Evolutionary conservation across 2,888 invertebrate genomes (phyloP).

Genomic region (Andrena hattorfiana): DNA sequence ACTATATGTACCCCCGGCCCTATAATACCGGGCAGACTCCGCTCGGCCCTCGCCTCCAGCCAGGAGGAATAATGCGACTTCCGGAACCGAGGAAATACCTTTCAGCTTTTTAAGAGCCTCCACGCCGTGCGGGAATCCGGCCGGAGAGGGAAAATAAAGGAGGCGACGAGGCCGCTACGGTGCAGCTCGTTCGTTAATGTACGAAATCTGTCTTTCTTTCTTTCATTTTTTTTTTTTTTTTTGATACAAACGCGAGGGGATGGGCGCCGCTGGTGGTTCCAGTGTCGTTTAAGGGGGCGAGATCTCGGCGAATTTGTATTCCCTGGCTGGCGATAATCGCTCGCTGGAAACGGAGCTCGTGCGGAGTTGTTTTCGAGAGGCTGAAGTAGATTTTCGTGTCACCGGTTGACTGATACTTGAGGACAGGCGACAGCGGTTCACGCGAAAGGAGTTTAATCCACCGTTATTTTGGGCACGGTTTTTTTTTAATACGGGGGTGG

Average conservation of each 20-base stretch:
- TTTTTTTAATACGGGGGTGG: too few relatives aligned
- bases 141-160: constrained; percentile 50
- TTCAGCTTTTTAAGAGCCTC: constrained; percentile 70
- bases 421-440: too few relatives aligned
- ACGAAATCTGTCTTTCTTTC: constrained; percentile 22
- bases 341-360: too few relatives aligned
- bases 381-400: too few relatives aligned
- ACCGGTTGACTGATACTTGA: too few relatives aligned
- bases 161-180: constrained; percentile 23
- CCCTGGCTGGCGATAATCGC: too few relatives aligned
- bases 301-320: too few relatives aligned
- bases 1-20: constrained; percentile 61
- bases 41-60: constrained; percentile 71
- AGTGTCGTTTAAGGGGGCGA: too few relatives aligned
- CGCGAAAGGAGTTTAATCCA: too few relatives aligned
- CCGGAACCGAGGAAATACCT: constrained; percentile 73
- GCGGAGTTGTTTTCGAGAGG: too few relatives aligned
- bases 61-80: constrained; percentile 74
- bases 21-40: constrained; percentile 64
- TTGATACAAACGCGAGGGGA: constrained; percentile 18
- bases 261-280: too few relatives aligned
- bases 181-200: constrained; percentile 51
- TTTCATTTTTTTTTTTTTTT: background rate
- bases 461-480: too few relatives aligned
- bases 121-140: constrained; percentile 60